Evolutionary conservation across 2,888 invertebrate species (phyloP).

Genomic region (Phrixothrix hirtus): DNA sequence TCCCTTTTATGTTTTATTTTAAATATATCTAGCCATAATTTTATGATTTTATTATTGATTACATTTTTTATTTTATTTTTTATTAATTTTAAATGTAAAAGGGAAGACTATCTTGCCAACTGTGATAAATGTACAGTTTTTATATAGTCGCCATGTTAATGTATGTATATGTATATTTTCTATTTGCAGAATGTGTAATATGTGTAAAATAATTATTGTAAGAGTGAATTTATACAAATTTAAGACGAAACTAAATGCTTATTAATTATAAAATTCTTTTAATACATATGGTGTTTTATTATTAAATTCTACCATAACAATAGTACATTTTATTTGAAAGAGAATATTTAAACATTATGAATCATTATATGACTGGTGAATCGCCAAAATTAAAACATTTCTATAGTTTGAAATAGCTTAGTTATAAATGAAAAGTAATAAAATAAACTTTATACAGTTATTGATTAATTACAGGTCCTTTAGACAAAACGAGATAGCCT

Average conservation of each 20-base stretch:
- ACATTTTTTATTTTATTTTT: slow-evolving; percentile 10
- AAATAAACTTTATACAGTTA: too few relatives aligned
- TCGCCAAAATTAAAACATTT: too few relatives aligned
- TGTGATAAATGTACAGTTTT: slow-evolving; percentile 32
- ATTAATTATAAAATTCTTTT: neutral
- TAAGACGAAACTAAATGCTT: slow-evolving; percentile 15
- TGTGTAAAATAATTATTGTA: slow-evolving; percentile 20
- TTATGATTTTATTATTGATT: slow-evolving; percentile 2
- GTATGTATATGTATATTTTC: slow-evolving; percentile 29
- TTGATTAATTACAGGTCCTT: too few relatives aligned
- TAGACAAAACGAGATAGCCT: too few relatives aligned
- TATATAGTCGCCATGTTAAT: slow-evolving; percentile 27
- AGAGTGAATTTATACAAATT: slow-evolving; percentile 18
- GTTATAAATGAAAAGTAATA: too few relatives aligned
- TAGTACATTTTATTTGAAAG: too few relatives aligned
- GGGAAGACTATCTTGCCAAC: slow-evolving; percentile 20
- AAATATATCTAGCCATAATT: neutral
- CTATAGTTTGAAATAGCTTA: too few relatives aligned
- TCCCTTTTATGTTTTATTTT: too few relatives aligned
- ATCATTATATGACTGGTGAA: too few relatives aligned
- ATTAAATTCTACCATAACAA: too few relatives aligned
- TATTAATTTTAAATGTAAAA: slow-evolving; percentile 13
- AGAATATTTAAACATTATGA: too few relatives aligned
- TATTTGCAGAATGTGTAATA: slow-evolving; percentile 24
- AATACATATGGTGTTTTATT: too few relatives aligned